Evolutionary conservation across 1,140 invertebrate species (phyloP), one percentile per base, ranked within the genome.

Genomic region (Carposina sasakii): DNA sequence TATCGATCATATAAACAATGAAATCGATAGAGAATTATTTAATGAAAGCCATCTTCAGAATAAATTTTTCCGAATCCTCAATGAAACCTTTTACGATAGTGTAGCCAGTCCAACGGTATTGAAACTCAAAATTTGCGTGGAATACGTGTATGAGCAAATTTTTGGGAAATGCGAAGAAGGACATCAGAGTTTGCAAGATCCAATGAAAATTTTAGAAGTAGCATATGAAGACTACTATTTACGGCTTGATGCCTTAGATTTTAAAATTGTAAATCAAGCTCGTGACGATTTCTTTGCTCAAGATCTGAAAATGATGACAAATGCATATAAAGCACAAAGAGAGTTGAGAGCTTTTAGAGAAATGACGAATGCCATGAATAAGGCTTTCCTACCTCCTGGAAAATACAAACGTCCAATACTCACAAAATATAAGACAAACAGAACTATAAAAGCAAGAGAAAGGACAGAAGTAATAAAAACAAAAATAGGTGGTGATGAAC

Each of bases 91-190:
- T 66, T 76, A 81, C 39, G 72, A 84, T 21, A 79, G 65, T 20
- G 76, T 91, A 1, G 86, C 88, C 21, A 88, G 88, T 44, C 86
- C 87, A 12, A 76, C 83, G 8, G 85, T 88, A 8, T 65, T 91
- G 5, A 86, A 87, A 52, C 59, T 91, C 3, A 39, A 39, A 15
- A 39, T 39, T 21, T 39, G 36, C 22, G 10, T 39, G 12, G 36
- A 39, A 39, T 39, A 21, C 22, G 36, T 39, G 4, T 90, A 88
- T 55, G 86, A 88, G 48, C 76, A 67, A 17, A 76, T 86, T 21
- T 71, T 89, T 39, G 45, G 45, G 21, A 2, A 83, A 64, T 0
- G 62, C 73, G 12, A 88, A 84, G 45, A 82, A 87, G 16, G 75
- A 75, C 5, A 57, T 87, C 3, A 76, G 79, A 13, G 76, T 67